Conservation (phyloP, 2,888 invertebrate genomes). For the Drosophila mimetica region DNA sequence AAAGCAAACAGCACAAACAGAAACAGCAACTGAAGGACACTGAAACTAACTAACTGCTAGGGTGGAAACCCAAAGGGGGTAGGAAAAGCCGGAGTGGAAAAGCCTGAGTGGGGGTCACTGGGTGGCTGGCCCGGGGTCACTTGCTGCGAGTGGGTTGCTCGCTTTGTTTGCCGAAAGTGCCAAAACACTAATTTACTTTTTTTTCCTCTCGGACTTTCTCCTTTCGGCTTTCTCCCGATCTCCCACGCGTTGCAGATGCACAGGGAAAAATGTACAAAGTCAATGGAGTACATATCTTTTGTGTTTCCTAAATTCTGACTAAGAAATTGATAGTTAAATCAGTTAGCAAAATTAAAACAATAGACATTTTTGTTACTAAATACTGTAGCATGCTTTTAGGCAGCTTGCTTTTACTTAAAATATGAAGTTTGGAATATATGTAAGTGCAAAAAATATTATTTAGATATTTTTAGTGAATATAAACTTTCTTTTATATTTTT, state of each 20-base stretch:
- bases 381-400: not conserved
- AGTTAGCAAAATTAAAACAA: not conserved
- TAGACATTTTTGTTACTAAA: too few relatives aligned
- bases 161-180: conserved; percentile 79
- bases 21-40: conserved; percentile 48
- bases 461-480: too few relatives aligned
- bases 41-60: conserved; percentile 71
- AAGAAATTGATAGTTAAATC: not conserved
- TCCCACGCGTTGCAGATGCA: not conserved
- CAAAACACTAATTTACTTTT: conserved; percentile 81
- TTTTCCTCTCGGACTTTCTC: conserved; percentile 45
- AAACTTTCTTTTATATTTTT: too few relatives aligned
- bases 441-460: too few relatives aligned
- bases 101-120: conserved; percentile 63
- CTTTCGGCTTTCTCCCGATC: conserved; percentile 5
- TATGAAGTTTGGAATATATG: too few relatives aligned
- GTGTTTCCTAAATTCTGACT: not conserved
- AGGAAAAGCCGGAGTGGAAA: too few relatives aligned
- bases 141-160: conserved; percentile 25
- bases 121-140: conserved; percentile 40
- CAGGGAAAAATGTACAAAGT: not conserved
- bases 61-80: not conserved
- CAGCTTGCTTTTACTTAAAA: not conserved
- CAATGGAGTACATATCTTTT: not conserved
- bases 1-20: conserved; percentile 35